These are phyloP conservation scores for Bubalus kerabau DNA, from an alignment of 2,113 vertebrate genomes.

Conservation along the genomic window DNA sequence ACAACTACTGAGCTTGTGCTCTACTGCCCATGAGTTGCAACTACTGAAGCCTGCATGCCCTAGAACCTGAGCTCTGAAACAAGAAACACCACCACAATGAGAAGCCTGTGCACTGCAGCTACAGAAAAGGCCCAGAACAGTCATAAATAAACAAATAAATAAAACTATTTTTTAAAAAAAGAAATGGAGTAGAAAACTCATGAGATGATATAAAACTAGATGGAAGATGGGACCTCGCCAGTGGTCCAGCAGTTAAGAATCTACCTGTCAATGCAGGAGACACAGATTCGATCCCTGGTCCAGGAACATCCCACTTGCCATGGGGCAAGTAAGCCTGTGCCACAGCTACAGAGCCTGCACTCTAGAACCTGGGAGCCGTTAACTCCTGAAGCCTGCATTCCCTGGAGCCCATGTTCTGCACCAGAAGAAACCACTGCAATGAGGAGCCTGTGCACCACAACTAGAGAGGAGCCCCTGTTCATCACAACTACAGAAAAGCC, in stretches of 20 bases:
- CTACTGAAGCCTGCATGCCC: fast-evolving
- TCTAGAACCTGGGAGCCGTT: fast-evolving
- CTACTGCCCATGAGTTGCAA: background rate
- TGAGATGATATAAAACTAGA: background rate
- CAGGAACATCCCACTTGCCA: background rate
- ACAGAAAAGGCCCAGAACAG: background rate
- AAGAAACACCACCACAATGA: background rate
- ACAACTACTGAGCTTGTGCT: background rate
- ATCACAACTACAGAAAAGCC: background rate
- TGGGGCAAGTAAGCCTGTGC: background rate
- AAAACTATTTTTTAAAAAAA: background rate
- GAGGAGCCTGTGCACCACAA: background rate
- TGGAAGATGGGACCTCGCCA: background rate
- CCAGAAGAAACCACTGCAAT: background rate
- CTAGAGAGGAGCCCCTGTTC: background rate
- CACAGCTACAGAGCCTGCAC: fast-evolving
- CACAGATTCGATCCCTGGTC: too few species aligned
- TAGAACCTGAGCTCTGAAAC: background rate
- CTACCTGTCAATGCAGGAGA: background rate
- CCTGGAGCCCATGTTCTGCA: background rate
- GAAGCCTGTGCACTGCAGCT: background rate
- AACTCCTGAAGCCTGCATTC: background rate
- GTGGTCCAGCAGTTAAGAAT: background rate
- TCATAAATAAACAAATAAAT: background rate
- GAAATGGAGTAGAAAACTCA: background rate